A percentile compares a stretch with the other conserved stretches of the same genome.
These are phyloP conservation scores for Eudemis profundana DNA, from an alignment of 2,888 invertebrate species.

Conservation along the genomic window DNA sequence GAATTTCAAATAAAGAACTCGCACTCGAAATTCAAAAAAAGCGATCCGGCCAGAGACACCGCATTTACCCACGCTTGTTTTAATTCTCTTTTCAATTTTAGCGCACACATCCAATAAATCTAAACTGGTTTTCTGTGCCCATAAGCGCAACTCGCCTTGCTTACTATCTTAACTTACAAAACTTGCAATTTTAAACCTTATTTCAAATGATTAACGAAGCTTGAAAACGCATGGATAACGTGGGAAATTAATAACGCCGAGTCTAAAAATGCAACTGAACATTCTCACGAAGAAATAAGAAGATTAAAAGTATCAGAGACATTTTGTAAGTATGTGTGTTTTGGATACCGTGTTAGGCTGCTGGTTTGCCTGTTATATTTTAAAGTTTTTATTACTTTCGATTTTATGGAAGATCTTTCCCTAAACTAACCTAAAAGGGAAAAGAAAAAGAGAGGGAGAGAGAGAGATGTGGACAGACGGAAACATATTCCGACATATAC, in stretches of 20 bases:
- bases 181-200: constrained; percentile 4
- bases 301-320: constrained; percentile 38
- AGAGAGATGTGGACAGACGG: no score
- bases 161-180: neutral
- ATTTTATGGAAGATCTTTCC: neutral
- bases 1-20: constrained; percentile 9
- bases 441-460: no score
- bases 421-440: no score
- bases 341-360: neutral
- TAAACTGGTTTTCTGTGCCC: constrained; percentile 41
- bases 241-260: constrained; percentile 32
- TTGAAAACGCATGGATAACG: neutral
- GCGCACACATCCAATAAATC: constrained; percentile 43
- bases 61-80: constrained; percentile 41
- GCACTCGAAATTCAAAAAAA: constrained; percentile 18
- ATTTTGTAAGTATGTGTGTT: constrained; percentile 22
- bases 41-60: constrained; percentile 4
- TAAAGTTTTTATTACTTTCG: neutral
- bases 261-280: constrained; percentile 38
- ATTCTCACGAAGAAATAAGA: constrained; percentile 37
- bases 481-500: no score
- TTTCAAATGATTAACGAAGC: neutral
- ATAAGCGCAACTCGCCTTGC: constrained; percentile 33
- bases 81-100: constrained; percentile 42
- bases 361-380: neutral